Base-by-base conservation (phyloP, 2,888 invertebrate species). In the Chrysopilus asiliformis region DNA sequence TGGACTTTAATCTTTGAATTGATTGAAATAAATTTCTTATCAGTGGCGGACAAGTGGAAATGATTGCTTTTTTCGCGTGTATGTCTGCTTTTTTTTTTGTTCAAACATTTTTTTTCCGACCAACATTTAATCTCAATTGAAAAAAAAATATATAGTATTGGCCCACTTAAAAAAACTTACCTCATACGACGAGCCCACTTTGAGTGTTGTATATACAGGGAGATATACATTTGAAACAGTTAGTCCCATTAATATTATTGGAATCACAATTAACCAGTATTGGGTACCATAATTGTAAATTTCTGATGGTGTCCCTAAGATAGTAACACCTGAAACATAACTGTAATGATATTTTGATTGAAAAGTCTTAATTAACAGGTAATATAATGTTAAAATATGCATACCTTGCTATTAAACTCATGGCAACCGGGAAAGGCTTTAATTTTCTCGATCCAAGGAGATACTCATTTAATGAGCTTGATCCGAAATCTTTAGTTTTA, bases 321-420 rank as follows among this genome's bases (percentile, higher is more conserved):
- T 79, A 34, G 87, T 87, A 33, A 89, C 83, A 34, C 87, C 87
- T 10, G 87, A 87, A 53, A 89, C 77, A 55, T 87, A 87, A 56
- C 85, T 86, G 57, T 36, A 57, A 47, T 36, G 22, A 44, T 37
- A n/a, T n/a, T n/a, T n/a, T n/a, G n/a, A n/a, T n/a, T n/a, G n/a
- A n/a, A n/a, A n/a, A n/a, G n/a, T 25, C 10, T 16, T 16, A 32
- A 13, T 10, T 14, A 16, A 12, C 5, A 6, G 7, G 17, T 9
- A 8, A n/a, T 13, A 6, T 6, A 9, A 31, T 17, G 37, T n/a
- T 8, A 22, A 22, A 22, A 14, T 20, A 28, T n/a, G 8, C 15
- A 17, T 16, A 83, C 84, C 82, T 83, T 37, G 86, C 87, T 52
- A 89, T 74, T 22, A 89, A 69, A 7, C 86, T 87, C 71, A 87